Evolutionary conservation across 2,113 vertebrate genomes (phyloP).

Genomic region (Gymnorhina tibicen): DNA sequence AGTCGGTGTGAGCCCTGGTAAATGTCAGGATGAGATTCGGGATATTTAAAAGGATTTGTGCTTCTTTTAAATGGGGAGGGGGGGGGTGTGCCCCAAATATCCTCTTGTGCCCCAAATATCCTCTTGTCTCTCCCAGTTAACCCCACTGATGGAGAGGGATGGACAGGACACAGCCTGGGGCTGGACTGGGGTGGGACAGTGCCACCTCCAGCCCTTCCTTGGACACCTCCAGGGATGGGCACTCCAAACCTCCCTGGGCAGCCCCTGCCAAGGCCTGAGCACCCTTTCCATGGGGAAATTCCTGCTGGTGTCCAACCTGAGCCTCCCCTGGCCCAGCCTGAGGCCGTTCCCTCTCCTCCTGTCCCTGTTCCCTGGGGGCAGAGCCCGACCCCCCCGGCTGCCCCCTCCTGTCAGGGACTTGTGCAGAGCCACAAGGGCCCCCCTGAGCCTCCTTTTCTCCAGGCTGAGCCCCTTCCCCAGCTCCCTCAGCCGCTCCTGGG

Average conservation of each 20-base stretch:
- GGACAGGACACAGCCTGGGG: background rate
- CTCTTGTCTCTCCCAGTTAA: background rate
- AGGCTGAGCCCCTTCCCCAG: background rate
- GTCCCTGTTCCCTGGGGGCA: background rate
- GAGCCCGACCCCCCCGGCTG: background rate
- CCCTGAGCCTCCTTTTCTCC: background rate
- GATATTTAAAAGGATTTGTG: background rate
- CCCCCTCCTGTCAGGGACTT: background rate
- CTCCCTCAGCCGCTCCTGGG: background rate
- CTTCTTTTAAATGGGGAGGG: background rate
- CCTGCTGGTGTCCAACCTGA: background rate
- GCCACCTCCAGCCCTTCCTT: background rate
- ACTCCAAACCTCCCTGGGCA: background rate
- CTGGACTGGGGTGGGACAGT: background rate
- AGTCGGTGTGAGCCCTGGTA: background rate
- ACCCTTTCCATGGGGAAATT: background rate
- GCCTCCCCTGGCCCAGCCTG: background rate
- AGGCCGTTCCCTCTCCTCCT: background rate
- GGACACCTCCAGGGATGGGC: background rate
- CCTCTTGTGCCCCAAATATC: background rate
- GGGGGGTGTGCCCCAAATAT: background rate
- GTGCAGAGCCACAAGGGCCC: background rate
- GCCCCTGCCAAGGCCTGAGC: background rate
- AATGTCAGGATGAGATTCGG: background rate
- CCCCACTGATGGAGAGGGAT: background rate